Conservation (phyloP, 1,140 invertebrate genomes). For the Grapholita molesta region DNA sequence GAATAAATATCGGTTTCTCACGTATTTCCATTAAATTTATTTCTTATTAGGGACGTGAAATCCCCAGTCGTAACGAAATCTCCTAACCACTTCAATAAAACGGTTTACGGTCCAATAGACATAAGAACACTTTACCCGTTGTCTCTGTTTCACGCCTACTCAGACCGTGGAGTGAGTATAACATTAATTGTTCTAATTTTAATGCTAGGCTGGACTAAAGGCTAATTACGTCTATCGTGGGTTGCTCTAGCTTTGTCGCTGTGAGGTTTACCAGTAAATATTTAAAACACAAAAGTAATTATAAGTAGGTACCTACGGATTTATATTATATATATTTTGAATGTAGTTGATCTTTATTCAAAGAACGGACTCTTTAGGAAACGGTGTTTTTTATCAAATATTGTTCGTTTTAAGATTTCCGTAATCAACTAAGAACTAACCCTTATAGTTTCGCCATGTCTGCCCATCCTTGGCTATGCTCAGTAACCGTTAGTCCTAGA, state of each 20-base stretch:
- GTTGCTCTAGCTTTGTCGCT: not conserved
- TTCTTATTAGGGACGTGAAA: constrained; percentile 7
- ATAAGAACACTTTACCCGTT: not conserved
- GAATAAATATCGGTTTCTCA: not conserved
- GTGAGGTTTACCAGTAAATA: not conserved
- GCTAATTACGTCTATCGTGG: not conserved
- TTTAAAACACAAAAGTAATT: not conserved
- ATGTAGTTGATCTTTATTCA: too few species aligned
- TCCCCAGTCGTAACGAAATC: not conserved
- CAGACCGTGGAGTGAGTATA: not conserved
- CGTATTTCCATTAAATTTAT: not conserved
- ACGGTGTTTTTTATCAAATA: too few species aligned
- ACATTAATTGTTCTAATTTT: not conserved
- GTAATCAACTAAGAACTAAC: too few species aligned
- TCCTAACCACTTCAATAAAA: constrained; percentile 8
- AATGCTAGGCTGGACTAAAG: not conserved
- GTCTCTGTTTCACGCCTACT: not conserved
- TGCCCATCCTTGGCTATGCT: too few species aligned
- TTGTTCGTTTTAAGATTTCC: too few species aligned
- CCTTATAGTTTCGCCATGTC: too few species aligned
- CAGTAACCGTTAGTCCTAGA: too few species aligned
- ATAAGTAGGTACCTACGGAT: too few species aligned
- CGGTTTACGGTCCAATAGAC: not conserved
- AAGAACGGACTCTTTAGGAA: too few species aligned
- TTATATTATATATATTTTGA: too few species aligned